phyloP scores from a whole-genome alignment of 2,888 invertebrate genomes.

The Hyles lineata region DNA sequence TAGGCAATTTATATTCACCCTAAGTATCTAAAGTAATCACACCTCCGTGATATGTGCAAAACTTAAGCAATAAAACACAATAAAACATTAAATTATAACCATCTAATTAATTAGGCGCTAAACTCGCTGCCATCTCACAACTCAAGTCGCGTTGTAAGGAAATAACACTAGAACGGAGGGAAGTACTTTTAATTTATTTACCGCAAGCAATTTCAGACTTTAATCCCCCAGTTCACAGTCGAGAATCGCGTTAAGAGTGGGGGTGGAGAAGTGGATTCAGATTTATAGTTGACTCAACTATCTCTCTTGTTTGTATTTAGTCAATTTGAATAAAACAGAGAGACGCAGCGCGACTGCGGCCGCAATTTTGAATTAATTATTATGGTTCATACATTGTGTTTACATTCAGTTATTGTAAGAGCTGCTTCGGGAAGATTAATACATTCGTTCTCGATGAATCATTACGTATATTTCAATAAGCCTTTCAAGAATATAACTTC shows the following conservation, averaged over 20 bases:
- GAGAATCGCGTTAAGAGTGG: constrained; percentile 39
- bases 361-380: constrained; percentile 44
- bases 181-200: constrained; percentile 64
- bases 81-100: constrained; percentile 8
- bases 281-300: constrained; percentile 68
- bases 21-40: not conserved
- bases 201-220: constrained; percentile 53
- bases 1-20: not conserved
- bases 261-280: constrained; percentile 50
- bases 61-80: constrained; percentile 14
- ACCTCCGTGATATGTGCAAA: constrained; percentile 1
- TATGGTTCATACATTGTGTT: constrained; percentile 49
- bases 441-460: not conserved
- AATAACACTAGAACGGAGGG: constrained; percentile 60
- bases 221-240: constrained; percentile 45
- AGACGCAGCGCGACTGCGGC: constrained; percentile 40
- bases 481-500: not conserved
- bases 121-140: constrained; percentile 38
- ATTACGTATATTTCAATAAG: not conserved
- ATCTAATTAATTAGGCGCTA: constrained; percentile 29
- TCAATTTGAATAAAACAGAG: constrained; percentile 64
- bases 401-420: not conserved
- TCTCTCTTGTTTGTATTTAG: constrained; percentile 64
- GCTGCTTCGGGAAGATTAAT: not conserved
- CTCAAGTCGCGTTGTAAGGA: constrained; percentile 51